phyloP scores from a whole-genome alignment of 2,113 vertebrate genomes.

The Tragulus kanchil region DNA sequence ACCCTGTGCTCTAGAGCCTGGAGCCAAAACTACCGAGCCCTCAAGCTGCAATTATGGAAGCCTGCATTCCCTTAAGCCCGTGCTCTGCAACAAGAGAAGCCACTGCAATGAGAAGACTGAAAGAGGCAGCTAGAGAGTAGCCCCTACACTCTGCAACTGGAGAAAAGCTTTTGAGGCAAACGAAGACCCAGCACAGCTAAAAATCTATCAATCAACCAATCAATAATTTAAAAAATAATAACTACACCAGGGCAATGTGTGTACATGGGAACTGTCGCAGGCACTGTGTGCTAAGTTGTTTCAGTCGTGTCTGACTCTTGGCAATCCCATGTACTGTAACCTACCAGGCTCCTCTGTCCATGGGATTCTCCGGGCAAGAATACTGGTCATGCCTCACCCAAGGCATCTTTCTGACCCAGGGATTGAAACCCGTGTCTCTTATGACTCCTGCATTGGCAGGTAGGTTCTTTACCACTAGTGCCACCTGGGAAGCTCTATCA shows the following conservation, averaged over 20 bases:
- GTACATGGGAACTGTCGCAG: not conserved
- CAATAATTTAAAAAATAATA: not conserved
- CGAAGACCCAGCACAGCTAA: not conserved
- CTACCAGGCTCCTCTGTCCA: not conserved
- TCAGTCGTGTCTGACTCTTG: not conserved
- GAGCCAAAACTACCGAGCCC: rapidly evolving
- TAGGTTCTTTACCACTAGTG: not conserved
- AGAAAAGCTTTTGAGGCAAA: not conserved
- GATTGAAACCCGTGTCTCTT: not conserved
- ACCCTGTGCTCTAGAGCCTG: not conserved
- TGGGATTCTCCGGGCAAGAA: not conserved
- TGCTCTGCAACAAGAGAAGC: not conserved
- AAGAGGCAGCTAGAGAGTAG: not conserved
- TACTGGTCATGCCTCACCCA: not conserved
- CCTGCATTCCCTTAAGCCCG: not conserved
- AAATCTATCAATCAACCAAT: not conserved
- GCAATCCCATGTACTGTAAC: not conserved
- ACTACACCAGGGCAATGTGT: not conserved
- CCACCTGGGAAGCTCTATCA: not conserved
- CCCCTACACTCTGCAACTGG: not conserved
- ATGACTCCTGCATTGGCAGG: not conserved
- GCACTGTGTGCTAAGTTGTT: not conserved
- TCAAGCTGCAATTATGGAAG: not conserved
- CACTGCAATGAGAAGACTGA: not conserved
- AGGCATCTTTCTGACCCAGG: not conserved